Conservation (phyloP, 2,888 invertebrate genomes). For the Lithophane socia region DNA sequence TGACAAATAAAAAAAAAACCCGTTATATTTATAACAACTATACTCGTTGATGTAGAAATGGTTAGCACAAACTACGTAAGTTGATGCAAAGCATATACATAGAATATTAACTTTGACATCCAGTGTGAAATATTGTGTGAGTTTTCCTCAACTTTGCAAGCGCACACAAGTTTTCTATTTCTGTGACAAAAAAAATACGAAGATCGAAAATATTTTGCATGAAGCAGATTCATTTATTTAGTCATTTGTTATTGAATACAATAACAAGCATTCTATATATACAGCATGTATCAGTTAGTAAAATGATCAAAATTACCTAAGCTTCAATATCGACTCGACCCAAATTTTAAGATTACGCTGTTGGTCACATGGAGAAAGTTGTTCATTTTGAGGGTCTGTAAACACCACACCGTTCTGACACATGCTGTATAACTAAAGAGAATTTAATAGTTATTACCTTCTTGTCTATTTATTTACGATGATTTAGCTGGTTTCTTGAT, state of each 20-base stretch:
- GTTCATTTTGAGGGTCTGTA: background rate
- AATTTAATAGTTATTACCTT: background rate
- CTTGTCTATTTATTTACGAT: background rate
- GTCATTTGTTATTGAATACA: background rate
- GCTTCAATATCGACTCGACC: background rate
- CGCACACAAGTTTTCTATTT: background rate
- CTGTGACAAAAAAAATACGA: background rate
- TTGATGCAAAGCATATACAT: constrained; percentile 28
- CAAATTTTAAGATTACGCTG: background rate
- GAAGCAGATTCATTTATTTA: background rate
- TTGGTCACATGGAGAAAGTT: background rate
- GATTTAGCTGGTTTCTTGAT: background rate
- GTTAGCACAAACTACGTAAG: constrained; percentile 4
- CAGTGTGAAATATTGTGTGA: constrained; percentile 32
- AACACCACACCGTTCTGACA: background rate
- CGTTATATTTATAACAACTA: background rate
- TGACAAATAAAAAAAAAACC: background rate
- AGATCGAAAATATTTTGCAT: constrained; percentile 5
- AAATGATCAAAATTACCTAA: background rate
- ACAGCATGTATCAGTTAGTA: background rate
- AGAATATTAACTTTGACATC: constrained; percentile 45
- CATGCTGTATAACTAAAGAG: background rate
- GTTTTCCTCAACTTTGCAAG: constrained; percentile 24
- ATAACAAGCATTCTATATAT: background rate
- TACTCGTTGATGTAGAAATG: constrained; percentile 14